Base-by-base conservation (phyloP, 2,888 invertebrate species). In the Pseudococcus longispinus region DNA sequence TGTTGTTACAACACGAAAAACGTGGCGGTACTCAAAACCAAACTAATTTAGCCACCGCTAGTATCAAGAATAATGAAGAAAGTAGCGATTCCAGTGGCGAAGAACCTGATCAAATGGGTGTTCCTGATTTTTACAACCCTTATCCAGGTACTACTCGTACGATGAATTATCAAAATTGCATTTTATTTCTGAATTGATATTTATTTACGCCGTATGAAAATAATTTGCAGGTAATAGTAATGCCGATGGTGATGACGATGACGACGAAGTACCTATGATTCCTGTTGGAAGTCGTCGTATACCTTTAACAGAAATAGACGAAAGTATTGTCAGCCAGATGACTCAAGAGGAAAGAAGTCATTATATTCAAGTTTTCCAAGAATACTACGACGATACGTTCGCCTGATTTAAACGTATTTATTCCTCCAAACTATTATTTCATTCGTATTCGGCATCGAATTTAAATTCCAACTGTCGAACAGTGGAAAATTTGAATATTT, bases 291-390 rank as follows among this genome's bases (percentile, higher is more conserved):
- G 95, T 70, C 94, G 93, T 89, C 93, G 94, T 20, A 94, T 97
- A 88, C 93, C 96, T 0, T 93, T 98, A 87, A 95, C 96, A 46
- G 95, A 96, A 90, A 94, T 98, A 15, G 95, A 96, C 90, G 96
- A 97, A 90, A 93, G 94, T 89, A 93, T 97, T 90, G 89, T 89
- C 15, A 88, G 88, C 9, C 94, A 94, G 91, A 98, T 98, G 98
- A 95, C 96, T 13, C 95, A 96, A 26, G 92, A 95, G 5, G 98
- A 98, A 90, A 98, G 97, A 91, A 97, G 97, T 90, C 95, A 95
- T 60, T 98, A 98, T 91, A 98, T 98, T 89, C 95, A 96, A 91
- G 93, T 96, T 74, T 97, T 97, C 90, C 97, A 98, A 91, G 97
- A 98, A 91, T 95, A 96, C 91, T 97, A 96, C 92, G 95, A 96